Conservation (phyloP, 2,888 invertebrate species). For the Branchellion lobata region DNA sequence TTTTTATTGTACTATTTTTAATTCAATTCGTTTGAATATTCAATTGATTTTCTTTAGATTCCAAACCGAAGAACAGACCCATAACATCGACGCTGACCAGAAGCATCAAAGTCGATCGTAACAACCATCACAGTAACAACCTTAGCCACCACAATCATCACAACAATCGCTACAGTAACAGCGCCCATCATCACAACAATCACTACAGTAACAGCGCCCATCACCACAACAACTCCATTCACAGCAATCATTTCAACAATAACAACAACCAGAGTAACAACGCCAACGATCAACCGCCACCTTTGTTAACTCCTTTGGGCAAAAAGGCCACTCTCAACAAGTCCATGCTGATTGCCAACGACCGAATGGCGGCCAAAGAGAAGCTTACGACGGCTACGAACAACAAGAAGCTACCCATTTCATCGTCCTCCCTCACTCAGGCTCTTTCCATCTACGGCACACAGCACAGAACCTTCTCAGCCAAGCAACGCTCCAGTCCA, state of each 20-base stretch:
- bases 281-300: not conserved
- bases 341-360: not conserved
- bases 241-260: not conserved
- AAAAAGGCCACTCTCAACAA: not conserved
- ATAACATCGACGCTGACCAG: constrained; percentile 3
- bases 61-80: not conserved
- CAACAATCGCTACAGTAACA: not conserved
- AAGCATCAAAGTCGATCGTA: not conserved
- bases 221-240: not conserved
- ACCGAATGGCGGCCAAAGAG: not conserved
- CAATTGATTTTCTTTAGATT: not conserved
- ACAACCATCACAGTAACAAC: not conserved
- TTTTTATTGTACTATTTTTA: no score
- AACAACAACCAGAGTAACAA: not conserved
- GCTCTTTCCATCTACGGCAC: constrained; percentile 4
- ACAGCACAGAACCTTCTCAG: not conserved
- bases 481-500: not conserved
- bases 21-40: not conserved
- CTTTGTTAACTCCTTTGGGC: not conserved
- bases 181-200: not conserved
- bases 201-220: not conserved
- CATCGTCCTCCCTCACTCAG: not conserved
- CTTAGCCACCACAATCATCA: not conserved
- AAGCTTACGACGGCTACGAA: not conserved
- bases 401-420: not conserved